Evolutionary conservation across 2,888 invertebrate species (phyloP), one percentile per base, ranked within the genome.

Genomic region (Drosophila rellima): DNA sequence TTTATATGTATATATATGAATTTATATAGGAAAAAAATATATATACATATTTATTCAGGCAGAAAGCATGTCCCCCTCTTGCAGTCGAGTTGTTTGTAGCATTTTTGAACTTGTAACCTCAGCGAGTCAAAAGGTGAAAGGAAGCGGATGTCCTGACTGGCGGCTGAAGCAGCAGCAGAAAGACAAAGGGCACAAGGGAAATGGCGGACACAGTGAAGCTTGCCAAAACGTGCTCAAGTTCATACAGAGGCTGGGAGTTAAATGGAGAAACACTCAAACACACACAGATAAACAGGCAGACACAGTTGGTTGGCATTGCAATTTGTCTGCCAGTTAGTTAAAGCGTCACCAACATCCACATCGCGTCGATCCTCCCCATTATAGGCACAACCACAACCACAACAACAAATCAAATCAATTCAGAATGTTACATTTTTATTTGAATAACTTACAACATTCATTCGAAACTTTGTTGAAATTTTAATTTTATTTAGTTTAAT

Each of bases 21-120:
- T 6, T 8, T 15, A 37, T 0, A 37, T 15, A n/a, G n/a, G n/a
- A n/a, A n/a, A n/a, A n/a, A n/a, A n/a, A 15, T 15, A 26, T 47
- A 37, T 15, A 17, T 37, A 56, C 26, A 11, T 20, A 37, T 31
- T 45, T 39, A 15, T 15, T 51, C 39, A 67, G 18, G 56, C 39
- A 54, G 44, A 59, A 60, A 44, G 42, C 39, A 13, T 15, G 18
- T 13, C 23, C 40, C 13, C 33, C 7, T 6, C 18, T 5, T 10
- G 8, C 11, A 29, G 15, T n/a, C n/a, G 39, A 59, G 65, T 57
- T 39, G 55, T 37, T 37, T 62, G 55, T 48, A 62, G 51, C 76
- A 70, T 61, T 74, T 79, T 74, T 78, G 71, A 78, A 75, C 71
- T 78, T 79, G 77, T 79, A 79, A 75, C 79, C 74, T 67, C 74